Percentiles rank a stretch among this genome's conserved stretches.
Conservation (phyloP, 2,888 invertebrate genomes). For the Eudemis profundana region DNA sequence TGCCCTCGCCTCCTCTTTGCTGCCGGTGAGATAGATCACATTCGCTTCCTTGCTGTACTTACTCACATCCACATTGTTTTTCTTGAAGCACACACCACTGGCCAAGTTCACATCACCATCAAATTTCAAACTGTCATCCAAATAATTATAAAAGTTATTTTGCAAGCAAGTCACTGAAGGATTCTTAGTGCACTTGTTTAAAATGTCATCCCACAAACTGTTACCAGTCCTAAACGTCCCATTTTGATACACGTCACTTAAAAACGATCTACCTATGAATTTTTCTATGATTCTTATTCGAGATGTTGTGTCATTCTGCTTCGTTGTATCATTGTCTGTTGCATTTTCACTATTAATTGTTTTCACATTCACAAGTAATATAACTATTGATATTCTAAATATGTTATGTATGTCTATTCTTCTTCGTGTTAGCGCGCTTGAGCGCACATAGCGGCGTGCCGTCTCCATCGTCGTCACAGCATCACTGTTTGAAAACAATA, state of each 20-base stretch:
- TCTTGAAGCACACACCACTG: conserved; percentile 87
- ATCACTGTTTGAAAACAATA: conserved; percentile 57
- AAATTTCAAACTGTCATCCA: conserved; percentile 87
- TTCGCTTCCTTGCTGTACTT: conserved; percentile 84
- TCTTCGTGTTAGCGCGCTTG: conserved; percentile 45
- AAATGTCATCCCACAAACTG: conserved; percentile 89
- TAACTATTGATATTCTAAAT: conserved; percentile 58
- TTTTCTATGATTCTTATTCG: conserved; percentile 69
- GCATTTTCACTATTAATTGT: conserved; percentile 58
- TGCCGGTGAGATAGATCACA: conserved; percentile 75
- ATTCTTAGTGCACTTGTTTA: conserved; percentile 88
- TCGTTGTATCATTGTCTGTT: conserved; percentile 52
- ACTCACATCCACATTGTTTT: conserved; percentile 86
- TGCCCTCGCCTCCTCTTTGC: conserved; percentile 61
- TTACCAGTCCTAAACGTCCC: conserved; percentile 86
- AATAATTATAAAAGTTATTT: conserved; percentile 90
- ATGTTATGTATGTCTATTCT: conserved; percentile 51
- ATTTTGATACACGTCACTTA: conserved; percentile 74
- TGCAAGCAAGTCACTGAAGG: conserved; percentile 91
- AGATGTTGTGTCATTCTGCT: conserved; percentile 62
- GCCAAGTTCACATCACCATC: conserved; percentile 88
- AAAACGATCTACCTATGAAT: conserved; percentile 67
- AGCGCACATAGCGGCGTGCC: conserved; percentile 47
- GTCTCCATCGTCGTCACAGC: conserved; percentile 67
- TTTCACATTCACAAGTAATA: conserved; percentile 61